phyloP scores from a whole-genome alignment of 2,888 invertebrate genomes.

The Neoscelio sp. region DNA sequence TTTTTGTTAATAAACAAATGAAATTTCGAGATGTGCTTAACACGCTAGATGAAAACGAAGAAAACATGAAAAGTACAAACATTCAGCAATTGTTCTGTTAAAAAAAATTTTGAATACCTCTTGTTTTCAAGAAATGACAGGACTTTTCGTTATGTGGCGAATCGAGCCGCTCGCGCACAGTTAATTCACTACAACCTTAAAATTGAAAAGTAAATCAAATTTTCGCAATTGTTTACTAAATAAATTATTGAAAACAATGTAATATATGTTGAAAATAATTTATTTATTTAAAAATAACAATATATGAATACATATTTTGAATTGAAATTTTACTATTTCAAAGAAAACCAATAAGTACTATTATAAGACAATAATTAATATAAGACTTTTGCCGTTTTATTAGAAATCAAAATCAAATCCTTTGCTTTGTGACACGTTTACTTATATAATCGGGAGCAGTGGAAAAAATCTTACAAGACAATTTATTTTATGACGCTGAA shows the following conservation, averaged over 20 bases:
- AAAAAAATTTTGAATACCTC: constrained; percentile 2
- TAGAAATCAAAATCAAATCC: too few species aligned
- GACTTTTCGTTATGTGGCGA: not conserved
- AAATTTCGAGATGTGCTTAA: constrained; percentile 7
- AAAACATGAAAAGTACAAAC: not conserved
- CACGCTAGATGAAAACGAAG: constrained; percentile 4
- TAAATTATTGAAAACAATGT: not conserved
- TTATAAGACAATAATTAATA: too few species aligned
- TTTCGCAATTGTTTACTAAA: not conserved
- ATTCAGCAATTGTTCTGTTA: constrained; percentile 1
- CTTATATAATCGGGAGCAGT: too few species aligned
- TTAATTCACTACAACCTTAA: not conserved
- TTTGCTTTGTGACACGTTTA: too few species aligned
- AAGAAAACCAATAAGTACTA: too few species aligned
- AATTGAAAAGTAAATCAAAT: not conserved
- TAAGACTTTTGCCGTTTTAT: too few species aligned
- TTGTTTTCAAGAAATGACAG: constrained; percentile 5
- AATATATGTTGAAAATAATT: not conserved
- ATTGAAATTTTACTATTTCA: too few species aligned
- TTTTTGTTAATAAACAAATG: constrained; percentile 5
- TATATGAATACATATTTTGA: not conserved
- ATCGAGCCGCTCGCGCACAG: not conserved
- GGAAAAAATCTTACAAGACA: not conserved
- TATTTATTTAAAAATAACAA: not conserved
- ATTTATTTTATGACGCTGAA: constrained; percentile 6